Base-by-base conservation (phyloP, 1,140 invertebrate genomes). In the Oryctes rhinoceros region DNA sequence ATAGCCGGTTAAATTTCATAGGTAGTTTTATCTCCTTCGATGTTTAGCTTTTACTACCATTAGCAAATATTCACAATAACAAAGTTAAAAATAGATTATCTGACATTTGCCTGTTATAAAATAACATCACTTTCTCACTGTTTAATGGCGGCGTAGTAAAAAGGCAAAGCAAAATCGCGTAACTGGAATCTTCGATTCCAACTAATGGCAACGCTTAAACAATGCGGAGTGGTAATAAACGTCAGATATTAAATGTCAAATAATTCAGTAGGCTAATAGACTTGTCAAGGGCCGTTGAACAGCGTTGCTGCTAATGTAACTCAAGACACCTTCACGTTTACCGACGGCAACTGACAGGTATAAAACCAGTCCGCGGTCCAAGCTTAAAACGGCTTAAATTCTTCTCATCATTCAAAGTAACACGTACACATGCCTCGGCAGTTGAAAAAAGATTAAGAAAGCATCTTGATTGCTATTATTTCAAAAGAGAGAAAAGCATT, bases 261-360 rank as follows among this genome's bases (percentile, higher is more conserved):
- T 81, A 82, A 82, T 81, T 82, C 79, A 81, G 79, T 76, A 76
- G 75, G 78, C 75, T 82, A 81, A 82, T 82, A 82, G 81, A 82
- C 78, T 78, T 79, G 81, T 82, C 78, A 79, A 79, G 65, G 59
- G 49, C 30, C 48, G 49, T 18, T 78, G 77, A 78, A 76, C 75
- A 74, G 39, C 75, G 77, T 59, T 78, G 77, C 77, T 78, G 77
- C 48, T 78, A 78, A 59, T 78, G 77, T 78, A 78, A 78, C 49
- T 59, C 48, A 59, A 78, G 79, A 81, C 76, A 80, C 81, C 81
- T 81, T 65, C 76, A 78, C 79, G 35, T 44, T 79, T 78, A 65
- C 79, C 79, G 81, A 80, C 81, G 81, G 78, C 78, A 79, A 81
- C 65, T 67, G 48, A 48, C 81, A 81, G 81, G 81, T 81, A 81